Evolutionary conservation across 1,140 invertebrate genomes (phyloP), one percentile per base, ranked within the genome.

Genomic region (Dendrolimus punctatus): DNA sequence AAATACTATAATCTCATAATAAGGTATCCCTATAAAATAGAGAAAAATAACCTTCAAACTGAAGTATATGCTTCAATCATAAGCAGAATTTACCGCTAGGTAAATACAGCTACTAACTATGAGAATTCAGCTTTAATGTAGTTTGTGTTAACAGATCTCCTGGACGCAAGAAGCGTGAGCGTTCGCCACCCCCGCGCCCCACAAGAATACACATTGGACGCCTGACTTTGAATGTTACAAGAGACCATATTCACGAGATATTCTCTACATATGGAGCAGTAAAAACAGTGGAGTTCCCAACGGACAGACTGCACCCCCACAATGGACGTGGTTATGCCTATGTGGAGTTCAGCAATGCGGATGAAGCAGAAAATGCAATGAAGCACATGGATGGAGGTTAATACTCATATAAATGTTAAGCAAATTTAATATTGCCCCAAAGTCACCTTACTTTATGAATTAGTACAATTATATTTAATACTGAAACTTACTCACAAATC

Each of bases 361-460:
- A 99, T 70, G 97, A 99, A 85, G 98, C 98, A 40, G 97, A 99
- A 85, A 98, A 98, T 88, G 98, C 98, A 0, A 96, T 99, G 92
- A 99, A 99, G 85, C 96, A 99, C 70, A 99, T 99, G 98, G 97
- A 99, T 89, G 98, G 98, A 81, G 98, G 95, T 91, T 89, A 53
- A 9, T 23, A 6, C 40, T 44, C 43, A 7, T 50, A 54, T 41
- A 4, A 46, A 45, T 51, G 38, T 49, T 51, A 45, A 48, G 6
- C 6, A 39, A 40, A 23, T 43, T 42, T 7, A 23, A 23, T 23
- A 23, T 23, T 23, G 23, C n/a, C n/a, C n/a, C n/a, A n/a, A n/a
- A n/a, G n/a, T n/a, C n/a, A n/a, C n/a, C n/a, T n/a, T n/a, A n/a
- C n/a, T n/a, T n/a, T n/a, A n/a, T n/a, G n/a, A n/a, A n/a, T n/a